phyloP scores from a whole-genome alignment of 2,797 vertebrate genomes.

The Fistularia tabacaria region DNA sequence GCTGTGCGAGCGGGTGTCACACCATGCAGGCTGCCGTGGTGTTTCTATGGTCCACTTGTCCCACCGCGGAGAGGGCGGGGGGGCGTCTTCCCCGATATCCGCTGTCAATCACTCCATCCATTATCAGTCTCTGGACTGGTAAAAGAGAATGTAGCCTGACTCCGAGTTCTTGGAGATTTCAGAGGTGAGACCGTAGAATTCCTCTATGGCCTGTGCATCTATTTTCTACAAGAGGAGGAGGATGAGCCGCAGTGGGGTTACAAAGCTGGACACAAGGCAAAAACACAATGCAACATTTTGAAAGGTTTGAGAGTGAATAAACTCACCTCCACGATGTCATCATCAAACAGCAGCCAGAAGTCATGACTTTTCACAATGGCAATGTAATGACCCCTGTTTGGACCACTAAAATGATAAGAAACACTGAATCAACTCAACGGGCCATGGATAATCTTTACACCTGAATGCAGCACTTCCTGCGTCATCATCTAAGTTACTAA shows the following conservation, averaged over 20 bases:
- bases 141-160: constrained; percentile 99
- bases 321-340: constrained; percentile 91
- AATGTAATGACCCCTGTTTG: constrained; percentile 95
- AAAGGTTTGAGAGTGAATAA: not conserved
- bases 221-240: constrained; percentile 83
- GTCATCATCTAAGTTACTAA: too few relatives aligned
- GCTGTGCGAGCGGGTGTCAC: constrained; percentile 54
- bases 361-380: constrained; percentile 98
- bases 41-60: constrained; percentile 39
- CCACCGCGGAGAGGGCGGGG: constrained; percentile 8
- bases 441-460: not conserved
- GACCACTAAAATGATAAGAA: constrained; percentile 75
- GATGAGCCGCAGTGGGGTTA: constrained; percentile 1
- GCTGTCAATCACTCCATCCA: constrained; percentile 14
- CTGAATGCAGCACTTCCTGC: too few relatives aligned
- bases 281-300: not conserved
- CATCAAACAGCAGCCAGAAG: constrained; percentile 97
- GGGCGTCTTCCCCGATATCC: constrained; percentile 35
- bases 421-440: not conserved
- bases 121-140: constrained; percentile 92
- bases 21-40: constrained; percentile 40
- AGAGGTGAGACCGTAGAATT: constrained; percentile 98
- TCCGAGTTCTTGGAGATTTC: constrained; percentile 99
- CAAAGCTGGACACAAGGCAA: too few relatives aligned
- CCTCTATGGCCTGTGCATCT: constrained; percentile 98